Conservation (phyloP, 2,888 invertebrate species). For the Acanthacorydalis orientalis region DNA sequence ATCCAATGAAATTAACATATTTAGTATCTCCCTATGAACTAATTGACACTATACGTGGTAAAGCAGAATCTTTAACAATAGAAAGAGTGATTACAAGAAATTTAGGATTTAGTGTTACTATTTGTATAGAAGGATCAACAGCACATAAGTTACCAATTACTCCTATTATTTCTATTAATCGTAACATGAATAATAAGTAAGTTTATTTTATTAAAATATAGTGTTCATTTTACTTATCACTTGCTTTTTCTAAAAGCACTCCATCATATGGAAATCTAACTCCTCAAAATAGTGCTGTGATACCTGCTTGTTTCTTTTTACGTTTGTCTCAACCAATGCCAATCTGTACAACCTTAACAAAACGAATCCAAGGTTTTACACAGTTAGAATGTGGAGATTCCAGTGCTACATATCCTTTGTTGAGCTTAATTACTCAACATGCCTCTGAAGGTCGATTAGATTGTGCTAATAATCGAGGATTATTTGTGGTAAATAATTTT, state of each 20-base stretch:
- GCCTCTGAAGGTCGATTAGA: conserved; percentile 58
- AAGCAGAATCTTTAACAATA: conserved; percentile 54
- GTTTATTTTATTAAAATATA: conserved; percentile 2
- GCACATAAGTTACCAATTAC: conserved; percentile 67
- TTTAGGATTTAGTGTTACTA: conserved; percentile 74
- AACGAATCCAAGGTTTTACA: conserved; percentile 43
- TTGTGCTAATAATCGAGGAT: conserved; percentile 55
- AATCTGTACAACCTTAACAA: conserved; percentile 58
- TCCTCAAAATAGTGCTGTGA: conserved; percentile 68
- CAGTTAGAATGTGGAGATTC: conserved; percentile 39
- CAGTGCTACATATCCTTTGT: conserved; percentile 40
- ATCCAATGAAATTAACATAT: conserved; percentile 86
- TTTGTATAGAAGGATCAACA: conserved; percentile 76
- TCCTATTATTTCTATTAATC: conserved; percentile 50
- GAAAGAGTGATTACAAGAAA: conserved; percentile 53
- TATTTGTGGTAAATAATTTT: conserved; percentile 58
- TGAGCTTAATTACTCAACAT: conserved; percentile 64
- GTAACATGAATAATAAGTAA: conserved; percentile 44
- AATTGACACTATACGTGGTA: conserved; percentile 56
- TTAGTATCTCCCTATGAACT: conserved; percentile 89
- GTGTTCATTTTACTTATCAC: not conserved
- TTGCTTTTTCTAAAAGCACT: conserved; percentile 29
- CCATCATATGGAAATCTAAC: conserved; percentile 69
- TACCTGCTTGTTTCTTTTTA: conserved; percentile 82
- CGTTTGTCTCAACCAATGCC: conserved; percentile 70